These are phyloP conservation scores for Odobenus rosmarus DNA, from an alignment of 2,113 vertebrate genomes.

Conservation along the genomic window DNA sequence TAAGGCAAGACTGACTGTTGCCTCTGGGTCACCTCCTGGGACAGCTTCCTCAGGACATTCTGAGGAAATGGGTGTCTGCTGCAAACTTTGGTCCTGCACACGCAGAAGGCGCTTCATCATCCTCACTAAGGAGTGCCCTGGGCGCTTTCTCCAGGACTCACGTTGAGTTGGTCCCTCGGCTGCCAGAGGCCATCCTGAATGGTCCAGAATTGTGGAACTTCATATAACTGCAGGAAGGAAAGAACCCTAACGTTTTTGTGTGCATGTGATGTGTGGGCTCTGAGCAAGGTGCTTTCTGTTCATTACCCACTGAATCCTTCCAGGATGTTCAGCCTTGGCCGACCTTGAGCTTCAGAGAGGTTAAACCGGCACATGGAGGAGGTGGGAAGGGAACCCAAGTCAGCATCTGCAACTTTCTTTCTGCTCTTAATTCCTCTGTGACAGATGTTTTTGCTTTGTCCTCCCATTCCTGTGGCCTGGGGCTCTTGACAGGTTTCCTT, in stretches of 20 bases:
- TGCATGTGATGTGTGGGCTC: rapidly evolving
- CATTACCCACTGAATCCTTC: not conserved
- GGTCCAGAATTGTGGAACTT: too few relatives aligned
- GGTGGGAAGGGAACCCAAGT: too few relatives aligned
- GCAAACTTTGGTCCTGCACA: not conserved
- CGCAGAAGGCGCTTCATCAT: too few relatives aligned
- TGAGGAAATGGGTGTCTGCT: not conserved
- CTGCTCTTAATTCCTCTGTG: not conserved
- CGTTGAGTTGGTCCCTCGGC: not conserved
- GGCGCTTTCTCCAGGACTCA: not conserved
- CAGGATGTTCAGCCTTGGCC: too few relatives aligned
- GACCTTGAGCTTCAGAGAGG: not conserved
- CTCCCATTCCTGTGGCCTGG: not conserved
- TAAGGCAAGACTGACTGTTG: not conserved
- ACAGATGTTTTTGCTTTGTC: not conserved
- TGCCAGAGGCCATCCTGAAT: rapidly evolving
- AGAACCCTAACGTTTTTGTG: not conserved
- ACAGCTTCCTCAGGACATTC: too few relatives aligned
- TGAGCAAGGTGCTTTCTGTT: not conserved
- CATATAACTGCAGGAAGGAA: not conserved
- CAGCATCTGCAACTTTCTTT: not conserved
- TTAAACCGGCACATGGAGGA: too few relatives aligned
- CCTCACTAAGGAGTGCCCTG: not conserved
- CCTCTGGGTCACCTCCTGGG: rapidly evolving
- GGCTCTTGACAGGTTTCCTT: not conserved